A percentile compares a stretch with the other conserved stretches of the same genome.
phyloP scores from a whole-genome alignment of 1,140 invertebrate genomes.

The Zaprionus tsacasi region DNA sequence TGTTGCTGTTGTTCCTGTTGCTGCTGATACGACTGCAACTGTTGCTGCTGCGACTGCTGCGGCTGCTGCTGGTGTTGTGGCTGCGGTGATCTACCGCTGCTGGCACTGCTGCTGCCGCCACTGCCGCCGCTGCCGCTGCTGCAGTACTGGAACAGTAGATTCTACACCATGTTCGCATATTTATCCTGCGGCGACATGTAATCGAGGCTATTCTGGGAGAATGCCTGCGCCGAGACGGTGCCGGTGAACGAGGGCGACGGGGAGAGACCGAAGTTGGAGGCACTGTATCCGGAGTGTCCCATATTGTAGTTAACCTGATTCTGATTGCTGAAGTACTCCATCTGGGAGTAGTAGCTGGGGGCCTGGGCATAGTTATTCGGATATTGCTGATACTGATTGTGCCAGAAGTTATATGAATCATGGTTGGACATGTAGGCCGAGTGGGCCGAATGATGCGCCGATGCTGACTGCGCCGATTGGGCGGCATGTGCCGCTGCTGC shows the following conservation, averaged over 20 bases:
- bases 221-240: constrained; percentile 81
- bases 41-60: constrained; percentile 10
- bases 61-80: constrained; percentile 17
- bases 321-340: constrained; percentile 88
- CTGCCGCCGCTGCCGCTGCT: constrained; percentile 56
- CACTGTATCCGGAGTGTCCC: constrained; percentile 80
- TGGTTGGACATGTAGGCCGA: constrained; percentile 83
- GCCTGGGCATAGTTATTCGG: constrained; percentile 87
- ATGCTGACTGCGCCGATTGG: constrained; percentile 69
- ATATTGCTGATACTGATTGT: constrained; percentile 85
- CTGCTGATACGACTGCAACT: constrained; percentile 8
- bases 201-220: constrained; percentile 83
- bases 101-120: constrained; percentile 48
- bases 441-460: constrained; percentile 67
- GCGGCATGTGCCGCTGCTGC: constrained; percentile 78
- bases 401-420: constrained; percentile 84
- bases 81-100: constrained; percentile 45
- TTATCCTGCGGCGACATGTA: constrained; percentile 84
- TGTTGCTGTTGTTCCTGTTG: constrained; percentile 6
- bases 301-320: constrained; percentile 84
- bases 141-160: constrained; percentile 83
- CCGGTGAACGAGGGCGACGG: constrained; percentile 79
- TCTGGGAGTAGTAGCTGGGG: constrained; percentile 85
- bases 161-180: constrained; percentile 84
- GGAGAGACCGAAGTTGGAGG: constrained; percentile 80